Evolutionary conservation across 1,140 invertebrate genomes (phyloP).

Genomic region (Tachypleus tridentatus): DNA sequence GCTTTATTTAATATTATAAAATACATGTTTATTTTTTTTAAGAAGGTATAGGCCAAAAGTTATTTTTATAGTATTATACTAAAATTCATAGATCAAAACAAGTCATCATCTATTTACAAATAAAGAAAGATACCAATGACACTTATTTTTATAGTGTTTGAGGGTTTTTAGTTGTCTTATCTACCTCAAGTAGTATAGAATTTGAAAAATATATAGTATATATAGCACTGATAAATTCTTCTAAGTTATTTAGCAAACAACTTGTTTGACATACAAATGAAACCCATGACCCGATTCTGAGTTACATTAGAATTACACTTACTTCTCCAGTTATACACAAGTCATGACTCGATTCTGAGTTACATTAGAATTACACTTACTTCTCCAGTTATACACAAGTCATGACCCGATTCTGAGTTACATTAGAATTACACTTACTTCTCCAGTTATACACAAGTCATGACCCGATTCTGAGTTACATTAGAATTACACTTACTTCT

Average conservation of each 20-base stretch:
- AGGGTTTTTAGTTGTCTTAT: no score
- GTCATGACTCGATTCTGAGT: conserved; percentile 46
- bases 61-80: no score
- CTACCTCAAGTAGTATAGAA: no score
- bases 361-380: conserved; percentile 31
- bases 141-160: no score
- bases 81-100: no score
- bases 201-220: no score
- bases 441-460: conserved; percentile 89
- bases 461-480: conserved; percentile 37
- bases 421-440: conserved; percentile 40
- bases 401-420: conserved; percentile 41
- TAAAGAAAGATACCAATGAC: no score
- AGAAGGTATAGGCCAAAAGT: no score
- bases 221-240: no score
- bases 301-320: conserved; percentile 17
- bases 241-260: background rate
- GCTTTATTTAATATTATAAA: no score
- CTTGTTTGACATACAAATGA: conserved; percentile 19
- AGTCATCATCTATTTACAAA: no score
- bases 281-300: conserved; percentile 52
- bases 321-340: conserved; percentile 88
- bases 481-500: conserved; percentile 42
- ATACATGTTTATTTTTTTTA: no score
- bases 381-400: conserved; percentile 90